Percentiles rank a stretch among this genome's conserved stretches.
phyloP scores from a whole-genome alignment of 2,113 vertebrate species.

The Ivindomyrus marchei region DNA sequence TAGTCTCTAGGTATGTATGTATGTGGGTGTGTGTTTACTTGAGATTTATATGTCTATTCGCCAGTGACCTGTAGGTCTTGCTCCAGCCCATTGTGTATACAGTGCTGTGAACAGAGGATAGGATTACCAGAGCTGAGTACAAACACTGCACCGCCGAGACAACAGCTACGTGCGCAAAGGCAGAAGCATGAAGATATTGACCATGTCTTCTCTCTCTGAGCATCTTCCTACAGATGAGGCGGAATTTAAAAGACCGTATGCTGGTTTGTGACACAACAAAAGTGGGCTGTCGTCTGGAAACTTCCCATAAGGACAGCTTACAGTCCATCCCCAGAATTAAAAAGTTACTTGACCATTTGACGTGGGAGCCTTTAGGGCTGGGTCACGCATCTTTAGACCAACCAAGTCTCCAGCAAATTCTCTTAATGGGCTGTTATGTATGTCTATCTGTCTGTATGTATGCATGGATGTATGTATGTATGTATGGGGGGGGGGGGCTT shows the following conservation, averaged over 20 bases:
- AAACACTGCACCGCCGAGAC: not conserved
- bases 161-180: not conserved
- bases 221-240: not conserved
- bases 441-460: not conserved
- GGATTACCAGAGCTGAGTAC: not conserved
- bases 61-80: not conserved
- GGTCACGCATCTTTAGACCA: not conserved
- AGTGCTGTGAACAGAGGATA: not conserved
- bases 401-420: not conserved
- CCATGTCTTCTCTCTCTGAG: not conserved
- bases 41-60: not conserved
- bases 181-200: not conserved
- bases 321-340: not conserved
- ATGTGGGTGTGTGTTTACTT: not conserved
- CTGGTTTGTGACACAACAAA: not conserved
- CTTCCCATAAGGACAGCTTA: slow-evolving; percentile 3
- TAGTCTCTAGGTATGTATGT: not conserved
- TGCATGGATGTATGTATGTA: no score
- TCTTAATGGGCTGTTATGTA: not conserved
- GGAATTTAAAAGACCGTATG: not conserved
- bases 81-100: not conserved
- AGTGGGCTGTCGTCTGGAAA: not conserved
- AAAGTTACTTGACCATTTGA: not conserved
- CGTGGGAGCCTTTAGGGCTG: not conserved
- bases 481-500: not conserved